Conservation (phyloP, 2,888 invertebrate species). For the Galeopsomyia nigrocyanea region DNA sequence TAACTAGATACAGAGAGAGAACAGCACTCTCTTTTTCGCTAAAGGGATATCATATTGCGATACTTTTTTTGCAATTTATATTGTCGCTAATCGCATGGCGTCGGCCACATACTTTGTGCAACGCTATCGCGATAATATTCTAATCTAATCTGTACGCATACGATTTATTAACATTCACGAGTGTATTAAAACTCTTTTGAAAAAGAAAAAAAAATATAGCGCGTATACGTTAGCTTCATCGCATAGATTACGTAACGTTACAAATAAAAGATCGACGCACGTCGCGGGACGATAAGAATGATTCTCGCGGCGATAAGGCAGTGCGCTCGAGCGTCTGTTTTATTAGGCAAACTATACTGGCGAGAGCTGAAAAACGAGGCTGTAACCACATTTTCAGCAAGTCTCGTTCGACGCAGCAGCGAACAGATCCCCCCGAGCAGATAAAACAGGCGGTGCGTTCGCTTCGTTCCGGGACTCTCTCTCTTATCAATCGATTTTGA, state of each 20-base stretch:
- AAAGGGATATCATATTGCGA: background rate
- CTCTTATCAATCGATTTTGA: constrained; percentile 36
- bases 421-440: background rate
- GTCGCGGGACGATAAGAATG: constrained; percentile 15
- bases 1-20: constrained; percentile 4
- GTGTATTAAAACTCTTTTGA: too few relatives aligned
- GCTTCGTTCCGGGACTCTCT: background rate
- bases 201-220: too few relatives aligned
- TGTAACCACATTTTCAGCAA: constrained; percentile 19
- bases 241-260: too few relatives aligned
- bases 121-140: background rate
- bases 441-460: background rate
- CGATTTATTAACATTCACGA: too few relatives aligned
- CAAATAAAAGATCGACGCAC: background rate
- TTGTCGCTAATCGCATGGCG: too few relatives aligned
- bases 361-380: constrained; percentile 5
- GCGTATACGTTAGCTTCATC: too few relatives aligned
- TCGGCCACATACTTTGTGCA: too few relatives aligned
- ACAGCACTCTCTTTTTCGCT: too few relatives aligned
- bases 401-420: constrained; percentile 1
- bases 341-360: too few relatives aligned
- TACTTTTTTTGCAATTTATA: background rate
- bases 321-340: background rate
- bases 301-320: constrained; percentile 18
- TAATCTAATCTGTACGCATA: background rate